Evolutionary conservation across 2,888 invertebrate genomes (phyloP), one percentile per base, ranked within the genome.

Genomic region (Allygus modestus): DNA sequence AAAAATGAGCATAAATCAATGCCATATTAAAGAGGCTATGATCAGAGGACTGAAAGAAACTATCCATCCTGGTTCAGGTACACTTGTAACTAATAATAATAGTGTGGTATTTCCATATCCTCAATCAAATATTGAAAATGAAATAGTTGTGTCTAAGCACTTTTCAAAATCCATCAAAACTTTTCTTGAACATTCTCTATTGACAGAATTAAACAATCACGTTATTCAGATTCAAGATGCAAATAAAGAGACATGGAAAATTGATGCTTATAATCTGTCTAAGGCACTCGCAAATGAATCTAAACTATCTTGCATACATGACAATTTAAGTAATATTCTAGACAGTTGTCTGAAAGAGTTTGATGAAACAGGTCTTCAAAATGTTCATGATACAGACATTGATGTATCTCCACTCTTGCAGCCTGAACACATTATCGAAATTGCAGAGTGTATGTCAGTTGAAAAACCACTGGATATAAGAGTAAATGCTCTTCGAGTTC

Each of bases 241-340:
- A 37, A 51, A 43, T 26, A 51, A 51, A 28, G 46, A 84, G 33
- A 82, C 82, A 28, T 84, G 82, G 82, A 75, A 84, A 77, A 61
- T 82, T 12, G 81, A 82, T 84, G 84, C 77, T 46, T 37, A 77
- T 82, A 82, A 82, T 46, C 58, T 84, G 65, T 58, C 82, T 7
- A 84, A 82, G 46, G 15, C 28, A 65, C 31, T 84, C 28, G n/a
- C 61, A 9, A 43, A 84, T 51, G 58, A 75, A 20, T 61, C 82
- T 0, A 58, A 46, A 77, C 31, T 84, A 51, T 46, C 43, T 61
- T 77, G 65, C 15, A 46, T 82, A 17, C 58, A 84, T 43, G 82
- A 82, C n/a, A 84, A 82, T 84, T 75, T 84, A 15, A 77, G 61
- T 46, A 84, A 82, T 43, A 65, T 84, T 58, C 12, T 84, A 33